Percentiles rank a stretch among this genome's conserved stretches.
Conservation (phyloP, 1,140 invertebrate species). For the Drosophila bifasciata region DNA sequence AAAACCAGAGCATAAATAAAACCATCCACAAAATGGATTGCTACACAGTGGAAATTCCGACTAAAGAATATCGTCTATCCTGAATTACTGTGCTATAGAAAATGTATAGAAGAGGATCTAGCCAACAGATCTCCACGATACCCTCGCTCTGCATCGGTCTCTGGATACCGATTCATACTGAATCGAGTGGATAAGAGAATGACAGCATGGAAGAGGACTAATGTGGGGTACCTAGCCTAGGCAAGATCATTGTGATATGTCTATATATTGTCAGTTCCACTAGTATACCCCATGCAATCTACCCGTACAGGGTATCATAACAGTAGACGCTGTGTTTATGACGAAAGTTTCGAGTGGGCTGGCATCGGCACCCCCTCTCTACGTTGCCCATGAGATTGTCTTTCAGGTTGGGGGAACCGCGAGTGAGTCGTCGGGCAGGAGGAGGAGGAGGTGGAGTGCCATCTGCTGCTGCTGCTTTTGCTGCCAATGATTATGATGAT, state of each 20-base stretch:
- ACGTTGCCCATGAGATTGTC: constrained; percentile 12
- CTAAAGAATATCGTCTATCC: too few species aligned
- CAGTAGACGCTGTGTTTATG: constrained; percentile 56
- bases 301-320: constrained; percentile 3
- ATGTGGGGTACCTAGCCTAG: too few species aligned
- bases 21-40: neutral
- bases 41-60: neutral
- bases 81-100: too few species aligned
- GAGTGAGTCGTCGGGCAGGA: neutral
- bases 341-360: constrained; percentile 66
- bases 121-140: too few species aligned
- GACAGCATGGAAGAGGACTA: too few species aligned
- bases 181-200: too few species aligned
- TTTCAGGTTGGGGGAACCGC: neutral
- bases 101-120: too few species aligned
- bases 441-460: constrained; percentile 30
- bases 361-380: neutral
- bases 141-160: too few species aligned
- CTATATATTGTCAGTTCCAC: too few species aligned
- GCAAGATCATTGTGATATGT: too few species aligned
- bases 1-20: constrained; percentile 31
- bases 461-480: constrained; percentile 32
- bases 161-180: too few species aligned
- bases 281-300: too few species aligned
- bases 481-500: constrained; percentile 72